Conservation (phyloP, 2,113 vertebrate species). For the Neolamprologus sp. region DNA sequence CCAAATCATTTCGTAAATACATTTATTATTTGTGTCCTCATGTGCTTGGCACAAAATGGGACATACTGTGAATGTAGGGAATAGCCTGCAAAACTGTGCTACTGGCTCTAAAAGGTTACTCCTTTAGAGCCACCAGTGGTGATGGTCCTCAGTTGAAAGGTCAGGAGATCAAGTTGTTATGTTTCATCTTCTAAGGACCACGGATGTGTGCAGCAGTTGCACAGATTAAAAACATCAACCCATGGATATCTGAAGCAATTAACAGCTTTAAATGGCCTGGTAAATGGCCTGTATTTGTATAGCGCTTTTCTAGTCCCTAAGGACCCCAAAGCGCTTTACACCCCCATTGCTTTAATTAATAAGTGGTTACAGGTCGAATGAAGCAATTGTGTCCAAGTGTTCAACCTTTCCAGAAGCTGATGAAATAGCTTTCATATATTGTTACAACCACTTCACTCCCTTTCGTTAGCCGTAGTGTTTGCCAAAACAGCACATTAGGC, state of each 20-base stretch:
- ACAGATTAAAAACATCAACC: neutral
- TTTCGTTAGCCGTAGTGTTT: neutral
- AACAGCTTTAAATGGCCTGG: neutral
- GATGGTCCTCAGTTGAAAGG: neutral
- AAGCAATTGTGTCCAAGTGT: neutral
- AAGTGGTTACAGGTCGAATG: neutral
- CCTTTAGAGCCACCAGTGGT: neutral
- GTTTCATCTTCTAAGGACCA: neutral
- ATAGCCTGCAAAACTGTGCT: neutral
- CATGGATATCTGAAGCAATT: neutral
- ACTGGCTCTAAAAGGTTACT: neutral
- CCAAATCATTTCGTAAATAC: neutral
- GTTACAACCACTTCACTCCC: conserved; percentile 8
- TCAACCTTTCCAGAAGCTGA: conserved; percentile 10
- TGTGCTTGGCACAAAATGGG: neutral
- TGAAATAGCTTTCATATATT: conserved; percentile 44
- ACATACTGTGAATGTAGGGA: neutral
- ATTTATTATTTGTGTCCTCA: neutral
- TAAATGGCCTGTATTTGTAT: no score
- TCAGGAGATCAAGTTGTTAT: neutral
- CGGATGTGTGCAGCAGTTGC: neutral
- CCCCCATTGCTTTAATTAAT: neutral
- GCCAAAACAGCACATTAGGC: neutral
- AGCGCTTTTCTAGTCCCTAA: no score
- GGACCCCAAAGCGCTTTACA: no score